Evolutionary conservation across 1,140 invertebrate genomes (phyloP), one percentile per base, ranked within the genome.

Genomic region (Cyclina sinensis): DNA sequence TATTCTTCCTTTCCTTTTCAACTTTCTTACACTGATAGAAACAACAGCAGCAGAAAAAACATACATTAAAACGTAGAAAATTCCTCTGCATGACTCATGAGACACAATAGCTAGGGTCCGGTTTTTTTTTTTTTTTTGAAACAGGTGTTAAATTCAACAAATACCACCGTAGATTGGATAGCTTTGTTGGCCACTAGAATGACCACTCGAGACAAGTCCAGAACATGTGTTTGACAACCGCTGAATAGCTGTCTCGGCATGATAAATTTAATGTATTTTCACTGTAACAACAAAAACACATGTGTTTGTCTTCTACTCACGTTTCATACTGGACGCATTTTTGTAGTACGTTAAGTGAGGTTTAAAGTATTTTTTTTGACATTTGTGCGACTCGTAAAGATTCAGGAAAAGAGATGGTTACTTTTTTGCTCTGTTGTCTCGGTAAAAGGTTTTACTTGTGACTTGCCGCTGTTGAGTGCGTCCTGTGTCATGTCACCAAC

Each of bases 61-160:
- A 18, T 57, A n/a, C 54, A 7, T 43, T 9, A 57, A 57, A n/a
- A 21, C 21, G 18, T 5, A n/a, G 18, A 27, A 9, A n/a, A 9
- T 18, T 57, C 24, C 24, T 18, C 27, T 65, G n/a, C 62, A 32
- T 57, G 51, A 57, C 18, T 57, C 51, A 35, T 65, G 5, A 7
- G 57, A 12, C 12, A 21, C 2, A 30, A 65, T 21, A 57, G 3
- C 7, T 57, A 21, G 32, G 14, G 21, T 70, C 65, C 5, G 65
- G 16, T 70, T 70, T 30, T 70, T 37, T 70, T 70, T 30, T 16
- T 70, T 70, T 30, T 70, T 37, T 70, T 70, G 65, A 70, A 70
- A 70, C 65, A 70, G 65, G 65, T 70, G 65, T 70, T 70, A 37
- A 70, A 70, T 70, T 70, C 65, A n/a, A 18, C 65, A 27, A 37